Conservation (phyloP, 64 coral and sea anemone genomes). For the Exaiptasia diaphana region DNA sequence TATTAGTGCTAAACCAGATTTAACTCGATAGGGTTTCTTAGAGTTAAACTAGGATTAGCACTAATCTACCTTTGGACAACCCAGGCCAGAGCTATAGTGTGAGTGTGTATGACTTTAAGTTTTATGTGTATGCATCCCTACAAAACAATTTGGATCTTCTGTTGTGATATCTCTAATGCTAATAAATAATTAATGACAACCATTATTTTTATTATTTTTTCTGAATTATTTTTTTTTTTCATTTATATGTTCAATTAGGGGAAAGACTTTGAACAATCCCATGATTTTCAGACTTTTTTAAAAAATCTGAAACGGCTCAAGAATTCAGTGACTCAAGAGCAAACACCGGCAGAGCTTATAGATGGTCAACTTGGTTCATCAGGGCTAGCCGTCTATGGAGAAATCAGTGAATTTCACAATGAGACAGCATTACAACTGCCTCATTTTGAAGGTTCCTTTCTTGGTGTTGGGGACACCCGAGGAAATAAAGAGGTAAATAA, state of each 20-base stretch:
- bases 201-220: no score
- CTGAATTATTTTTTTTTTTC: no score
- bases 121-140: no score
- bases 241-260: neutral
- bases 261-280: slow-evolving; percentile 16
- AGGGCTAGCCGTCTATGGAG: neutral
- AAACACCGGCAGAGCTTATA: neutral
- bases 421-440: neutral
- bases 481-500: neutral
- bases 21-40: neutral
- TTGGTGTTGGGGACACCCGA: neutral
- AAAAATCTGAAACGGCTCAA: neutral
- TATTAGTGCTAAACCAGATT: neutral
- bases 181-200: no score
- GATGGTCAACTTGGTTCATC: neutral
- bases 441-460: neutral
- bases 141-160: no score
- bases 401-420: neutral
- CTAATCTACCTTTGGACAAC: no score
- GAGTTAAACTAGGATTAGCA: no score
- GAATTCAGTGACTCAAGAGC: neutral
- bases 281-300: slow-evolving; percentile 3
- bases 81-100: no score
- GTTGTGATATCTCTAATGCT: no score
- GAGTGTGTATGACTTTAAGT: no score